Evolutionary conservation across 1,140 invertebrate species (phyloP).

Genomic region (Solenopsis invicta): DNA sequence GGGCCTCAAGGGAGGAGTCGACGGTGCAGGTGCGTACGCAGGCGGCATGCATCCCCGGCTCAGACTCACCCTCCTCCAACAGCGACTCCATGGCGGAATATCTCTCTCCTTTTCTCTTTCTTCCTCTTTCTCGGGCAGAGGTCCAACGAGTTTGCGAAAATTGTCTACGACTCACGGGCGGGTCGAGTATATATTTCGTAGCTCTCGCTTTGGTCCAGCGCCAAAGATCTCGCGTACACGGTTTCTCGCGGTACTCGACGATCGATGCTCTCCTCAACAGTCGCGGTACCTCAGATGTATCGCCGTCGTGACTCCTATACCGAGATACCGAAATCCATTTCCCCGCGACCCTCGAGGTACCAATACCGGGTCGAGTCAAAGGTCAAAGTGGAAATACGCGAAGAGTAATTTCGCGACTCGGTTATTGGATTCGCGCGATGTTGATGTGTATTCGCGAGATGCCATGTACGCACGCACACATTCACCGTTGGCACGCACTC

Average conservation of each 20-base stretch:
- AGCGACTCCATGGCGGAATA: conserved; percentile 20
- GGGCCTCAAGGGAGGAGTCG: not conserved
- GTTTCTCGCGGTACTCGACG: conserved; percentile 29
- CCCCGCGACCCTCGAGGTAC: not conserved
- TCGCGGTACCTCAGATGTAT: not conserved
- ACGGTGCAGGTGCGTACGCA: conserved; percentile 7
- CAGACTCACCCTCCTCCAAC: conserved; percentile 44
- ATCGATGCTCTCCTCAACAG: not conserved
- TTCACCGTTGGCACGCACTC: not conserved
- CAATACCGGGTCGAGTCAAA: conserved; percentile 22
- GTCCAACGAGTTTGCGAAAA: conserved; percentile 54
- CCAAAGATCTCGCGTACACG: conserved; percentile 49
- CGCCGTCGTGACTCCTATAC: too few relatives aligned
- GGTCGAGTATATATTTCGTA: conserved; percentile 17
- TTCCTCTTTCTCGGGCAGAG: conserved; percentile 17
- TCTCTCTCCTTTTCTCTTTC: too few relatives aligned
- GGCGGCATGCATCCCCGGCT: conserved; percentile 6
- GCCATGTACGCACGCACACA: not conserved
- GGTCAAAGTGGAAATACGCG: conserved; percentile 27
- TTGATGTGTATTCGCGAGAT: not conserved
- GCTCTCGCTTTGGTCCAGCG: conserved; percentile 17
- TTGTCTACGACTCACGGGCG: not conserved
- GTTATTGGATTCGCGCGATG: conserved; percentile 33
- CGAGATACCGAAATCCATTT: not conserved
- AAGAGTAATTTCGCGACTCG: conserved; percentile 16